Base-by-base conservation (phyloP, 2,888 invertebrate species). In the Epistrophe eligans region DNA sequence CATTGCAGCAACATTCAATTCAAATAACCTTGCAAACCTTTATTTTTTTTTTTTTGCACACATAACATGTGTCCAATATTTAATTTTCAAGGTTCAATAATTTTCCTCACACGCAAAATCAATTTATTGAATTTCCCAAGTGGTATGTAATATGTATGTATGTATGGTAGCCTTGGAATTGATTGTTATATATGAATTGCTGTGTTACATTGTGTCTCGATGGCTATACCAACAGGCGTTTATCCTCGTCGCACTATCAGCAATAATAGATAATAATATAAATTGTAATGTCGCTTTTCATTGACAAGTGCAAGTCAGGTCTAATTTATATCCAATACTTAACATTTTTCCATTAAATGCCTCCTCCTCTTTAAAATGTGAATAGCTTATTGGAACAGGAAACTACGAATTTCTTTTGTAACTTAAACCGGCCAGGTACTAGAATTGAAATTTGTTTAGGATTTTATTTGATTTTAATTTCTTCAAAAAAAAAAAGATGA, bases 31-130 rank as follows among this genome's bases (percentile, higher is more conserved):
- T 35, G n/a, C 1, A 10, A 50, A 17, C 35, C 48, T 50, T 32
- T 11, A 15, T 43, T 43, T 32, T 60, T 60, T 19, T 15, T 2
- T 24, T 19, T 15, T 40, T 13, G 40, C 19, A 38, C 50, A 70
- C 13, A 13, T 13, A 15, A 6, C 13, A 10, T 40, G 70, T 70
- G 52, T 40, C 83, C 90, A 50, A 88, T 89, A 74, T 85, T 88
- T 84, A 89, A 67, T 50, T 50, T 79, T 72, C 71, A 77, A 77
- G 77, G 82, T 58, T 52, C 48, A 60, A 55, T 64, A 74, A 17
- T 35, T 38, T 38, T 52, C 50, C 50, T 32, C 74, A 17, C 50
- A 70, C 77, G 66, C 72, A 71, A 82, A 77, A 73, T 73, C 67
- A 79, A 83, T 83, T 79, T 83, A 73, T 79, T 50, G 79, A 70